These are phyloP conservation scores for Nothoprocta pentlandii DNA, from an alignment of 2,113 vertebrate species.

Conservation along the genomic window DNA sequence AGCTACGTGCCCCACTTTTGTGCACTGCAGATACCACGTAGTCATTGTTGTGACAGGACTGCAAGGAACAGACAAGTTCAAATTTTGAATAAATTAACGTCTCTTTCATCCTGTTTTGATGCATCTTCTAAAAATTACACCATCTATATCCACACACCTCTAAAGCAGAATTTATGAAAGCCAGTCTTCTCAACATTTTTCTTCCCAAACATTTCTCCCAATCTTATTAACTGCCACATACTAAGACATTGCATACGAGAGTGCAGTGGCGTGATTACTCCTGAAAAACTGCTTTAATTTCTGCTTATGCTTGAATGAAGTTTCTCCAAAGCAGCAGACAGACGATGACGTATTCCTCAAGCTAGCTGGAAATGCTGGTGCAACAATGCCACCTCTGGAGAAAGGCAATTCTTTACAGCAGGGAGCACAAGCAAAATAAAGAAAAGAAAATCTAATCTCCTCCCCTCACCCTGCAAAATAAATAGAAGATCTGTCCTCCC, in stretches of 20 bases:
- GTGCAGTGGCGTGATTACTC: background rate
- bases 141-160: too few relatives aligned
- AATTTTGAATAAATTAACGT: background rate
- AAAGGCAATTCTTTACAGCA: background rate
- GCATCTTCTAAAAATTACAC: background rate
- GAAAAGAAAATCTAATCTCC: background rate
- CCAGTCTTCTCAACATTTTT: background rate
- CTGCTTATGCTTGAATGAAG: background rate
- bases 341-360: background rate
- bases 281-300: background rate
- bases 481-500: too few relatives aligned
- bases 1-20: fast-evolving
- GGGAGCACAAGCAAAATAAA: background rate
- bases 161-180: background rate
- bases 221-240: background rate
- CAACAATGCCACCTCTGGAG: background rate
- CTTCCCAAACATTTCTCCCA: background rate
- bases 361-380: background rate
- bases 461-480: background rate
- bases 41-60: background rate
- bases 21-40: background rate
- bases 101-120: fast-evolving
- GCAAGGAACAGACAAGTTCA: background rate
- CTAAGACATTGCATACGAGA: fast-evolving
- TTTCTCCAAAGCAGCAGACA: background rate